Evolutionary conservation across 2,888 invertebrate species (phyloP), one percentile per base, ranked within the genome.

Genomic region (Leptarthrus brevirostris): DNA sequence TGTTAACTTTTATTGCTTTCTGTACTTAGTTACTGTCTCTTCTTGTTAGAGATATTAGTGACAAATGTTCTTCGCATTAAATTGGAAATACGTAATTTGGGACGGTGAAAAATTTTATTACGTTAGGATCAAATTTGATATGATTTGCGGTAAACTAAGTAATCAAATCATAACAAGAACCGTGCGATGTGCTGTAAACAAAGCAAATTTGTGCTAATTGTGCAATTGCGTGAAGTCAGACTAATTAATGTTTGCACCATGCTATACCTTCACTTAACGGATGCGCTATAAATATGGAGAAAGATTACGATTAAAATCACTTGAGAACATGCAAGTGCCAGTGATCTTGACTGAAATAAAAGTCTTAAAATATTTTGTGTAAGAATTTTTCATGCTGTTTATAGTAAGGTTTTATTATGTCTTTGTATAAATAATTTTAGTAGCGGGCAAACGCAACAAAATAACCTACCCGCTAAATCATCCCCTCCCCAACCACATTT

Each of bases 1-100:
- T 66, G 64, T 44, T 47, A 66, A 66, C 64, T 66, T 66, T 66
- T 66, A 66, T 66, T 66, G 64, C 47, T 47, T 40, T 47, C 26
- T 26, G 44, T 26, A 47, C 44, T 66, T 47, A 47, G 52, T 52
- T 52, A 52, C 16, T 24, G 64, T 66, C 64, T 47, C 47, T 47
- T 47, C 44, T 47, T 24, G 44, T 66, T 47, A 66, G 64, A n/a
- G 20, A 47, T 14, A 40, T 40, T 52, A 22, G 40, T 47, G 47
- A 66, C 47, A 66, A 66, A 47, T 66, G 22, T 47, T 30, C 30
- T 30, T 30, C 30, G 3, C 8, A n/a, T n/a, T n/a, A n/a, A n/a
- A n/a, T n/a, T n/a, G n/a, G n/a, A n/a, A n/a, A 24, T 8, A 26
- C 14, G 54, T 6, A 22, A n/a, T 5, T 2, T 16, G 14, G 16